These are phyloP conservation scores for Erythrocebus patas DNA, from an alignment of 2,113 vertebrate species.

Conservation along the genomic window DNA sequence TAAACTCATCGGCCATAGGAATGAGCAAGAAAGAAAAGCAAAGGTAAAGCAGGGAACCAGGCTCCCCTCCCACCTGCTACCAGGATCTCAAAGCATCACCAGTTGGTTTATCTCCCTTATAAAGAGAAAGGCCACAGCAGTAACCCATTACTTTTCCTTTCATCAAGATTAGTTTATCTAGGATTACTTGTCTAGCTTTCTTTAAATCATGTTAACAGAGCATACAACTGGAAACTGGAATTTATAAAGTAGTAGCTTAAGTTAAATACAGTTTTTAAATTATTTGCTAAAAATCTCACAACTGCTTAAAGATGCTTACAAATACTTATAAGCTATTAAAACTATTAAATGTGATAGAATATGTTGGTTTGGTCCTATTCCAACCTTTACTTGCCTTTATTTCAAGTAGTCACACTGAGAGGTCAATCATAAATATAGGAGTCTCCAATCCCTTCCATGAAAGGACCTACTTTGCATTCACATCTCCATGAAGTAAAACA, in stretches of 20 bases:
- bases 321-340: constrained; percentile 28
- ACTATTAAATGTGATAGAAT: neutral
- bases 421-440: neutral
- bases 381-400: constrained; percentile 20
- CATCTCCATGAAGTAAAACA: neutral
- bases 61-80: neutral
- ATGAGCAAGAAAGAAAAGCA: neutral
- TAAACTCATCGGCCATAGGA: neutral
- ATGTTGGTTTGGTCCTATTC: neutral
- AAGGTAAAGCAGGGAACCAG: neutral
- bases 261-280: neutral
- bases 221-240: neutral
- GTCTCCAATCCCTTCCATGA: neutral
- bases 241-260: neutral
- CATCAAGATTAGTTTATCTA: neutral
- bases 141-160: neutral
- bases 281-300: constrained; percentile 4
- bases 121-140: neutral
- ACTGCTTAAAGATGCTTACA: constrained; percentile 7
- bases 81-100: neutral
- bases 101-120: neutral
- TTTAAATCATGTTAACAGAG: constrained; percentile 34
- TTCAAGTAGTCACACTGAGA: neutral
- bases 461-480: neutral
- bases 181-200: neutral